These are phyloP conservation scores for Cydia amplana DNA, from an alignment of 1,140 invertebrate species.

Conservation along the genomic window DNA sequence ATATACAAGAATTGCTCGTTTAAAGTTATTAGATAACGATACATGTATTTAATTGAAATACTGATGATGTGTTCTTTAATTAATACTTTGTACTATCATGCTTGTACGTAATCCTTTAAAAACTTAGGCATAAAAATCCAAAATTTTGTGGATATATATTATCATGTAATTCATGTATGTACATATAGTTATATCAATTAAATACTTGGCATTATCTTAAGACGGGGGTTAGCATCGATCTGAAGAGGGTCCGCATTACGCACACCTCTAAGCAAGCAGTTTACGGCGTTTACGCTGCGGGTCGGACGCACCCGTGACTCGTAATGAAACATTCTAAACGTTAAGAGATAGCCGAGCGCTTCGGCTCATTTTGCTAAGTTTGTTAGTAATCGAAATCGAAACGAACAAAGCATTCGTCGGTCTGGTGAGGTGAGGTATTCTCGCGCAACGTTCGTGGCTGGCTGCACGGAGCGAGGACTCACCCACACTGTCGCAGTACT, in stretches of 20 bases:
- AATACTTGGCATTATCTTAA: conserved; percentile 30
- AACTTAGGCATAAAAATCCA: neutral
- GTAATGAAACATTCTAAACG: neutral
- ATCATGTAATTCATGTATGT: no score
- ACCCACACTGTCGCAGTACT: conserved; percentile 74
- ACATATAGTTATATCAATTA: conserved; percentile 31
- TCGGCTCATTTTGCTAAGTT: conserved; percentile 39
- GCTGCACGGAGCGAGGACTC: conserved; percentile 64
- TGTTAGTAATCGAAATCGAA: neutral
- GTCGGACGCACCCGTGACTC: conserved; percentile 13
- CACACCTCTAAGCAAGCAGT: conserved; percentile 15
- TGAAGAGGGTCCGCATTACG: conserved; percentile 28
- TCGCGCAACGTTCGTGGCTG: conserved; percentile 47
- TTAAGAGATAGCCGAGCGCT: neutral
- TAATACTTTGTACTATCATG: neutral
- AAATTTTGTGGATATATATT: neutral
- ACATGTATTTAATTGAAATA: no score
- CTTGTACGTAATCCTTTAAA: no score
- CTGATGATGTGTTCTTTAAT: no score
- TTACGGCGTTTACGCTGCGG: neutral
- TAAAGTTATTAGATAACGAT: no score
- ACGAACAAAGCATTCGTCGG: conserved; percentile 60
- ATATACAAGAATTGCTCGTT: no score
- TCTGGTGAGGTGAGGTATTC: conserved; percentile 54
- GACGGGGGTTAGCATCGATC: conserved; percentile 28